phyloP scores from a whole-genome alignment of 2,797 vertebrate genomes.

The Centroberyx gerrardi region DNA sequence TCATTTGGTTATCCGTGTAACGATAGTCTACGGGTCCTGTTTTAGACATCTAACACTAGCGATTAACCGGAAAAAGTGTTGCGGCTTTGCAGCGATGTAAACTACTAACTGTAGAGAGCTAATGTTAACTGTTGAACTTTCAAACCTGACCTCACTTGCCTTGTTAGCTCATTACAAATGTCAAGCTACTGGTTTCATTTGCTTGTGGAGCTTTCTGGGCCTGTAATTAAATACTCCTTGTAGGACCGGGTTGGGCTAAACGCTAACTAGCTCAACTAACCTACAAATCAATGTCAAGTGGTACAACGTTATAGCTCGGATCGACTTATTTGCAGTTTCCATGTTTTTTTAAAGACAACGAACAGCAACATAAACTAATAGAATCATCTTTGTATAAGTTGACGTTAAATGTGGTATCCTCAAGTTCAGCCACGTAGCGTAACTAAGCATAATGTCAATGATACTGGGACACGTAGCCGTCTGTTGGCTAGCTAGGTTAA shows the following conservation, averaged over 20 bases:
- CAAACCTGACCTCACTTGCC: accelerated
- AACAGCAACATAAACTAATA: not conserved
- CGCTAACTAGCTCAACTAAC: slow-evolving; percentile 59
- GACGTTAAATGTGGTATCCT: slow-evolving; percentile 42
- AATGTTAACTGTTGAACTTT: not conserved
- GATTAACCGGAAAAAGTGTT: not conserved
- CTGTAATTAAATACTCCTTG: slow-evolving; percentile 57
- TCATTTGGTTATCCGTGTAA: not conserved
- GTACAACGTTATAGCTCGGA: not conserved
- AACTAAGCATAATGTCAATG: slow-evolving; percentile 48
- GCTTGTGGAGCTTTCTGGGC: slow-evolving; percentile 51
- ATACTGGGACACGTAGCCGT: slow-evolving; percentile 76
- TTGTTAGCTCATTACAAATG: not conserved
- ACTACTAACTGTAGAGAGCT: not conserved
- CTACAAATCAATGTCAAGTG: slow-evolving; percentile 31
- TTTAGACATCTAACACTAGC: not conserved
- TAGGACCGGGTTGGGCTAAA: slow-evolving; percentile 51
- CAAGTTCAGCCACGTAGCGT: slow-evolving; percentile 74
- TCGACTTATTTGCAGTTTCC: not conserved
- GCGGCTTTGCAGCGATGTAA: not conserved
- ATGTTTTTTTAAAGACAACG: not conserved
- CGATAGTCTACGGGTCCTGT: not conserved
- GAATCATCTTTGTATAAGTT: not conserved
- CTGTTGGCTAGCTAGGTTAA: slow-evolving; percentile 22
- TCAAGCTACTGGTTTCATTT: slow-evolving; percentile 1